Conservation (phyloP, 2,797 vertebrate species). For the Enteromius argenteus region DNA sequence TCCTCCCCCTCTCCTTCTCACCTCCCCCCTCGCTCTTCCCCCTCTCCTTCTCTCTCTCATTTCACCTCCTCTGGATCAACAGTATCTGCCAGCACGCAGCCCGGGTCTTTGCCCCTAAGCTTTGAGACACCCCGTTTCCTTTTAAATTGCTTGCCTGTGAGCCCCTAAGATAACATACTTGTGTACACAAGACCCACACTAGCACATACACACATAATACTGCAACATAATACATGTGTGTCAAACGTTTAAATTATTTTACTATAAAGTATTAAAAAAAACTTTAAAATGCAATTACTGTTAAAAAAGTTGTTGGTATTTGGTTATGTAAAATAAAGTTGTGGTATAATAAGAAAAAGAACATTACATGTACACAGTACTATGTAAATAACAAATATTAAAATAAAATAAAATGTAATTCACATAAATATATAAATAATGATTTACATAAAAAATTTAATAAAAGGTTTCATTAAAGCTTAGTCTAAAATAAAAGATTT, state of each 20-base stretch:
- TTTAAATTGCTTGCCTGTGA: slow-evolving; percentile 74
- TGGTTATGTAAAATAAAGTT: neutral
- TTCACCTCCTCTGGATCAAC: slow-evolving; percentile 73
- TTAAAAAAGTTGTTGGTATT: neutral
- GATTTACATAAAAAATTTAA: neutral
- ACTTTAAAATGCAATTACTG: neutral
- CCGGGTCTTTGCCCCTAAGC: slow-evolving; percentile 73
- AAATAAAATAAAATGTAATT: neutral
- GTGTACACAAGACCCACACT: slow-evolving; percentile 7
- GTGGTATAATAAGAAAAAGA: neutral
- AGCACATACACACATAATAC: neutral
- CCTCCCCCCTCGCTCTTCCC: slow-evolving; percentile 42
- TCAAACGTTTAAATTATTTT: neutral
- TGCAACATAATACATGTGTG: neutral
- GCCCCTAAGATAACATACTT: slow-evolving; percentile 41
- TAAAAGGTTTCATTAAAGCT: neutral
- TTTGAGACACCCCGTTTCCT: slow-evolving; percentile 70
- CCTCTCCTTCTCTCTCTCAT: slow-evolving; percentile 64
- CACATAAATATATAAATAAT: neutral
- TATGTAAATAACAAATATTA: neutral
- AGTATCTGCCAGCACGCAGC: slow-evolving; percentile 75
- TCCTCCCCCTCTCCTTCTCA: slow-evolving; percentile 51
- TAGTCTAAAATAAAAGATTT: neutral
- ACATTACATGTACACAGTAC: neutral
- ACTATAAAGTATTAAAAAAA: neutral